phyloP scores from a whole-genome alignment of 2,797 vertebrate genomes.

The Notamacropus eugenii region DNA sequence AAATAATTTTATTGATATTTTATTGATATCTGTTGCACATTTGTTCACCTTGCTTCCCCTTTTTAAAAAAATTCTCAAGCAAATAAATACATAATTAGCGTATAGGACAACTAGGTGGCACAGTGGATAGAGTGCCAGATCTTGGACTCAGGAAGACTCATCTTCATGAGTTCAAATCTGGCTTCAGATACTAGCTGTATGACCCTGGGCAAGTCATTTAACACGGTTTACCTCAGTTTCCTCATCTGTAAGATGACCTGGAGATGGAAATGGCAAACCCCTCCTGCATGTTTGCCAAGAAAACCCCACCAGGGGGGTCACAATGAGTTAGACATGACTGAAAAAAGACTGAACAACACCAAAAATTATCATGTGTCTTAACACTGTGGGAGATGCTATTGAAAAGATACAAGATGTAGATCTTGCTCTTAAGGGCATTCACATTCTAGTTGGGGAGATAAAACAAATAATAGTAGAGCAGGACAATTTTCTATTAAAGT shows the following conservation, averaged over 20 bases:
- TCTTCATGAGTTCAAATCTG: background rate
- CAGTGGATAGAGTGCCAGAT: background rate
- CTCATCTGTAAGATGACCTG: background rate
- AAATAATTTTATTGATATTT: background rate
- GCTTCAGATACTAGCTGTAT: background rate
- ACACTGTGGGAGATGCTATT: background rate
- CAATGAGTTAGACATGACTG: background rate
- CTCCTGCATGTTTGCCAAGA: too few species aligned
- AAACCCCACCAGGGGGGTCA: too few species aligned
- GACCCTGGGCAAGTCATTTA: background rate
- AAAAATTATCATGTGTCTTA: background rate
- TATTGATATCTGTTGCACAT: background rate
- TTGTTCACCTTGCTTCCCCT: background rate
- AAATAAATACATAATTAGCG: background rate
- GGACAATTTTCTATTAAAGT: background rate
- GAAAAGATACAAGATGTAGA: background rate
- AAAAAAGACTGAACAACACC: background rate
- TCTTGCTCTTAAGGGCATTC: background rate
- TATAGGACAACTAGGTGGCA: background rate
- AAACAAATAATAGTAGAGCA: background rate
- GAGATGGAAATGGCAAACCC: background rate
- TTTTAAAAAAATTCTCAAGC: background rate
- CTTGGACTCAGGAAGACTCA: background rate
- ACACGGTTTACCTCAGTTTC: background rate
- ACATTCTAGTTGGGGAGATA: background rate